Evolutionary conservation across 2,113 vertebrate genomes (phyloP).

Genomic region (Pollachius pollachius): DNA sequence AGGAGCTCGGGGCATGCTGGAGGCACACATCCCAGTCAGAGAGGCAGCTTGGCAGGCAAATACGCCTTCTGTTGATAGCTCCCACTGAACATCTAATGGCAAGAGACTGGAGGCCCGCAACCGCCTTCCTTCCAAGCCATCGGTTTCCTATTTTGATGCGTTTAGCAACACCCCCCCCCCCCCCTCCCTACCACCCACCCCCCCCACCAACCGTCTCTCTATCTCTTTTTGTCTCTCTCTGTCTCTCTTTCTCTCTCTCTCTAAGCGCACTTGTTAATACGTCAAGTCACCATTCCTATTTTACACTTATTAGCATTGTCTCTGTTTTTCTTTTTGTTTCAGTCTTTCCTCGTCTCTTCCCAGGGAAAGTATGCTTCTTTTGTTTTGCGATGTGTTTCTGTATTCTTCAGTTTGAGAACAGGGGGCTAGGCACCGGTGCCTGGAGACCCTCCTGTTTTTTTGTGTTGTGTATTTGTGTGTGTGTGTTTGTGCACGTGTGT

Average conservation of each 20-base stretch:
- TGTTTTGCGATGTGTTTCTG: slow-evolving; percentile 46
- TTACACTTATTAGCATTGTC: slow-evolving; percentile 69
- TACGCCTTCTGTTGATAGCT: slow-evolving; percentile 88
- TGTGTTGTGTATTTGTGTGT: not conserved
- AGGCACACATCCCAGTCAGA: slow-evolving; percentile 83
- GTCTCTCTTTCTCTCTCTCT: slow-evolving; percentile 13
- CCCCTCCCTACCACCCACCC: slow-evolving; percentile 37
- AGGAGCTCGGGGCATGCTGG: slow-evolving; percentile 88
- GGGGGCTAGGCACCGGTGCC: slow-evolving; percentile 56
- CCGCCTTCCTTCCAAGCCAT: slow-evolving; percentile 66
- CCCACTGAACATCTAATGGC: slow-evolving; percentile 84
- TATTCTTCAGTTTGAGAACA: slow-evolving; percentile 61
- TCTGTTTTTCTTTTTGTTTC: slow-evolving; percentile 17
- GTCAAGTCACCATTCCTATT: slow-evolving; percentile 71
- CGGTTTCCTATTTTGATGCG: slow-evolving; percentile 67
- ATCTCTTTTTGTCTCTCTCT: too few species aligned
- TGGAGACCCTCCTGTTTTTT: slow-evolving; percentile 51
- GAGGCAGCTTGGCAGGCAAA: slow-evolving; percentile 84
- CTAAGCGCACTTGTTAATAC: slow-evolving; percentile 77
- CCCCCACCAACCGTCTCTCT: too few species aligned
- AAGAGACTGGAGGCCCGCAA: slow-evolving; percentile 77
- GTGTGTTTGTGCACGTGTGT: slow-evolving; percentile 1
- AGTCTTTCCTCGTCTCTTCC: slow-evolving; percentile 31
- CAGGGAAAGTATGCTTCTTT: slow-evolving; percentile 68
- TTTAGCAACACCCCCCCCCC: slow-evolving; percentile 65